Conservation (phyloP, 1,140 invertebrate genomes). For the Lasioglossum baleicum region DNA sequence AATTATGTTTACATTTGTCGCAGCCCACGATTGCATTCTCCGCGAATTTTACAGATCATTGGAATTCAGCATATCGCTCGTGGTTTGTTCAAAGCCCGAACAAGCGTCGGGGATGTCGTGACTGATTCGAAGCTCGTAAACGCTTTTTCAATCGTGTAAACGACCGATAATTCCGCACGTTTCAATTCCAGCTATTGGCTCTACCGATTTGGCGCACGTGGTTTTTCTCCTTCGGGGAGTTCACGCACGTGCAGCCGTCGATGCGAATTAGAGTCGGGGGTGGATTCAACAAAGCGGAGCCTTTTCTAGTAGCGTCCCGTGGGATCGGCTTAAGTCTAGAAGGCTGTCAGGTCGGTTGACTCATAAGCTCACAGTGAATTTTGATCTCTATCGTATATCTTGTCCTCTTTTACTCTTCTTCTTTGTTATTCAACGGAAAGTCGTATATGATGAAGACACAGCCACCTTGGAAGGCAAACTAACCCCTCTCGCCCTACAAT, state of each 20-base stretch:
- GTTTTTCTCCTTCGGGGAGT: slow-evolving; percentile 48
- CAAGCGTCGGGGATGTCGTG: neutral
- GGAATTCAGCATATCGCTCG: neutral
- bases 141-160: neutral
- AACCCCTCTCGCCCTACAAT: no score
- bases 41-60: neutral
- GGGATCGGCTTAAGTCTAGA: slow-evolving; percentile 50
- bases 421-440: neutral
- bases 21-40: no score
- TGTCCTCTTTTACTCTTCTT: no score
- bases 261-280: slow-evolving; percentile 66
- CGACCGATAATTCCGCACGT: slow-evolving; percentile 20
- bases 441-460: no score
- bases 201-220: slow-evolving; percentile 10
- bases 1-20: no score
- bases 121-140: slow-evolving; percentile 10
- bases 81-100: no score
- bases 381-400: neutral
- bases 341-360: slow-evolving; percentile 44
- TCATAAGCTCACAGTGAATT: slow-evolving; percentile 44
- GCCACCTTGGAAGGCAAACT: no score
- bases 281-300: slow-evolving; percentile 44
- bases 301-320: slow-evolving; percentile 33
- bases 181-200: slow-evolving; percentile 53
- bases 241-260: slow-evolving; percentile 69